Percentiles rank a stretch among this genome's conserved stretches.
These are phyloP conservation scores for Cyrtonyx montezumae DNA, from an alignment of 2,113 vertebrate species.

Conservation along the genomic window DNA sequence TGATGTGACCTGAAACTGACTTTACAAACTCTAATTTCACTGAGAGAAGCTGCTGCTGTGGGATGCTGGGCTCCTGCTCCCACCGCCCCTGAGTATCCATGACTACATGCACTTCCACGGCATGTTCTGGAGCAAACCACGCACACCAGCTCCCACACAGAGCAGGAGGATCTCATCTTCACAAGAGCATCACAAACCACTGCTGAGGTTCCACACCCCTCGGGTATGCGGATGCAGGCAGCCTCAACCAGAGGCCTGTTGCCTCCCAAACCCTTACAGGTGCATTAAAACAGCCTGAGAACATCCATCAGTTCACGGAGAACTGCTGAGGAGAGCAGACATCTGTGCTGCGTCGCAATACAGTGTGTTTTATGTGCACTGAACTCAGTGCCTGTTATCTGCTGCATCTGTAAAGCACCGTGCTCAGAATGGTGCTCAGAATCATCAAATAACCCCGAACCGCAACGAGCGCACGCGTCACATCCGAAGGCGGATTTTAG, in stretches of 20 bases:
- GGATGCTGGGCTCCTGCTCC: background rate
- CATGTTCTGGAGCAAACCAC: too few relatives aligned
- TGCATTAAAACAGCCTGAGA: background rate
- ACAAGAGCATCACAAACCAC: background rate
- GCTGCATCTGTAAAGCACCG: background rate
- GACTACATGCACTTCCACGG: background rate
- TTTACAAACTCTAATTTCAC: conserved; percentile 1
- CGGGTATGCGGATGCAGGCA: background rate
- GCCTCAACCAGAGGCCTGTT: background rate
- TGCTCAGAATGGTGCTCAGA: background rate
- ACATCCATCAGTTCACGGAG: background rate
- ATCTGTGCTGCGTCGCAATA: background rate
- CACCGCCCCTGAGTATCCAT: background rate
- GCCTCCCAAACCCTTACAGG: background rate
- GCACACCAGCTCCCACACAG: background rate
- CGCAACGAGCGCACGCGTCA: background rate
- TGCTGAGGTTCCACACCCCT: background rate
- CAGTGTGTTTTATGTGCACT: rapidly evolving
- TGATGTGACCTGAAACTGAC: conserved; percentile 36
- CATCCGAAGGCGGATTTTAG: background rate
- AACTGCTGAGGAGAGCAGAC: background rate
- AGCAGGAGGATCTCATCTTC: rapidly evolving
- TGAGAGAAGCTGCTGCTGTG: background rate
- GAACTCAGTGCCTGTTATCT: background rate
- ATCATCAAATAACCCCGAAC: background rate